Percentiles rank a stretch among this genome's conserved stretches.
Evolutionary conservation across 2,797 vertebrate genomes (phyloP).

Genomic region (Gobionotothen gibberifrons): DNA sequence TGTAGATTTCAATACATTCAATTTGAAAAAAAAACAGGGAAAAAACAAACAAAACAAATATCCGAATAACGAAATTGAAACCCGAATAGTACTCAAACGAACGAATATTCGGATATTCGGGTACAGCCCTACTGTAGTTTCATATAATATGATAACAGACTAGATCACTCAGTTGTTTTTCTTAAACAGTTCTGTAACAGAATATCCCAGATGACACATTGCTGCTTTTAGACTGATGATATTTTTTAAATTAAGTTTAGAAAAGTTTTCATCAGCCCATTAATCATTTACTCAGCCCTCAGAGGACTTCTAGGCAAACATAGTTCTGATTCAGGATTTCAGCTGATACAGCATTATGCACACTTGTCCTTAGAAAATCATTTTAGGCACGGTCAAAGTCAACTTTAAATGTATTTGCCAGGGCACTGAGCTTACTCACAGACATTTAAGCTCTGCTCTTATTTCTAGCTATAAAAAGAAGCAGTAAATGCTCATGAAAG

Average conservation of each 20-base stretch:
- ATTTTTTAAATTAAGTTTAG: conserved; percentile 30
- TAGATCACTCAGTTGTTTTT: no score
- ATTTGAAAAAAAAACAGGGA: no score
- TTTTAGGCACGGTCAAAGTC: conserved; percentile 11
- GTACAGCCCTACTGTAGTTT: no score
- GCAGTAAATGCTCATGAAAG: conserved; percentile 25
- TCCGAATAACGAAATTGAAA: no score
- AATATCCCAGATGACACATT: neutral
- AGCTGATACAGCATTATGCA: conserved; percentile 7
- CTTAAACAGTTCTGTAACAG: no score
- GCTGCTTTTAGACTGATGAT: conserved; percentile 36
- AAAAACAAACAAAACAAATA: no score
- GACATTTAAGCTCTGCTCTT: conserved; percentile 14
- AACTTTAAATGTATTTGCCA: conserved; percentile 10
- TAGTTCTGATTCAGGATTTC: conserved; percentile 19
- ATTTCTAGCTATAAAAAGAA: conserved; percentile 22
- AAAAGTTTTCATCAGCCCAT: conserved; percentile 18
- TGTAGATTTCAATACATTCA: no score
- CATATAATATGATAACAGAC: no score
- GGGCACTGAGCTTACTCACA: conserved; percentile 8
- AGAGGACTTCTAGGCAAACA: conserved; percentile 10
- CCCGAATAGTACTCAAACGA: no score
- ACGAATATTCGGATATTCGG: no score
- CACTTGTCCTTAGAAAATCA: neutral
- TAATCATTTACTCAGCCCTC: conserved; percentile 25